A percentile compares a stretch with the other conserved stretches of the same genome.
Evolutionary conservation across 2,888 invertebrate species (phyloP).

Genomic region (Germaria angustata): DNA sequence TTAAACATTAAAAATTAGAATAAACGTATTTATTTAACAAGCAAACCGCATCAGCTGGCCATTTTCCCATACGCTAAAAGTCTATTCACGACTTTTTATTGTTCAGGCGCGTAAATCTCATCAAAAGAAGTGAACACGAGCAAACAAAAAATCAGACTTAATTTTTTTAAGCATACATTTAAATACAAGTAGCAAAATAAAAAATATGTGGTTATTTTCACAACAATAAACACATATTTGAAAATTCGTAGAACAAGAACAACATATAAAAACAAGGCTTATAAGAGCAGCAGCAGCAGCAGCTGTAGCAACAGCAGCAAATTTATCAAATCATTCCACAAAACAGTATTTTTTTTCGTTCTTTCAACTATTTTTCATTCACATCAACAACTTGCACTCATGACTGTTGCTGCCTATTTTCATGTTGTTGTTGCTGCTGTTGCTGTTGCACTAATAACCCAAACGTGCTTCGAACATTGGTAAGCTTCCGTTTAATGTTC

Average conservation of each 20-base stretch:
- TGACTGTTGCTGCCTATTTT: neutral
- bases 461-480: conserved; percentile 62
- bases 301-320: neutral
- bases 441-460: conserved; percentile 59
- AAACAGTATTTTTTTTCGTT: neutral
- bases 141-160: neutral
- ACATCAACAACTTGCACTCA: neutral
- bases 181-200: conserved; percentile 15
- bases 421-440: conserved; percentile 7
- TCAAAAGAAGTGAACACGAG: neutral
- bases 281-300: neutral
- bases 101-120: conserved; percentile 6
- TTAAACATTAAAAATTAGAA: neutral
- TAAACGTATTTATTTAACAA: neutral
- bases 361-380: neutral
- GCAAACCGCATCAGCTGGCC: neutral
- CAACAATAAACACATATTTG: conserved; percentile 23
- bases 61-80: conserved; percentile 35
- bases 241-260: neutral
- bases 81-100: neutral
- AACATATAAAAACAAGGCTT: neutral
- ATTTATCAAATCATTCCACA: conserved; percentile 9
- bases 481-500: conserved; percentile 60
- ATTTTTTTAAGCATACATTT: conserved; percentile 31
- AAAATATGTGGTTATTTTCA: conserved; percentile 8